Base-by-base conservation (phyloP, 2,797 vertebrate species). In the Scomberomorus guttatus region DNA sequence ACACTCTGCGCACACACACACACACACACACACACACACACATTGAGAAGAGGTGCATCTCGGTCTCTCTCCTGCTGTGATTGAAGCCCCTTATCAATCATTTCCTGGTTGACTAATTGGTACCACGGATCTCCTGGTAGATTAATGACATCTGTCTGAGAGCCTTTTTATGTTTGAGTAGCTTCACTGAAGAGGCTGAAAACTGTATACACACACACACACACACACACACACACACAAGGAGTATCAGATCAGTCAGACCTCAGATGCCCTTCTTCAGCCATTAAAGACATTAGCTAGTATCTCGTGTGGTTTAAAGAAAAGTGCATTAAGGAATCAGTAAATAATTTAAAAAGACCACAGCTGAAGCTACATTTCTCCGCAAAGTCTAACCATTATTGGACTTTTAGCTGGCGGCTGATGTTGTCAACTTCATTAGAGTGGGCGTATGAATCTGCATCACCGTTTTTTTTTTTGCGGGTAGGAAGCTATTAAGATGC, bases 21-120 rank as follows among this genome's bases (percentile, higher is more conserved):
- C 51, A 60, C 7, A 54, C 27, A 37, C 55, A 75, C 27, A 18
- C 69, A 34, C 58, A 20, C 65, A 34, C 24, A 24, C 37, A 37
- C 51, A 13, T 34, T 24, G 39, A 60, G 17, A 55, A 63, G 62
- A 73, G 34, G 55, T 61, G 67, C 12, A 13, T 65, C 8, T 71
- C 18, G 0, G 48, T 72, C 55, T 77, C 52, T 57, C 60, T 67
- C 75, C 81, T 72, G 67, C 76, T 80, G 27, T 76, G 81, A 85
- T 72, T 84, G 86, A 79, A 90, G 62, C 54, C 4, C 63, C 79
- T 84, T 84, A 90, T 92, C 88, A 90, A 87, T 92, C 84, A 83
- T 89, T 87, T 92, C 80, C 83, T 65, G 67, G 48, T 66, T 88
- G 88, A 90, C 87, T 91, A 90, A 92, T 86, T 72, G 67, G 57